Conservation (phyloP, 1,140 invertebrate species). For the Drosophila lacertosa region DNA sequence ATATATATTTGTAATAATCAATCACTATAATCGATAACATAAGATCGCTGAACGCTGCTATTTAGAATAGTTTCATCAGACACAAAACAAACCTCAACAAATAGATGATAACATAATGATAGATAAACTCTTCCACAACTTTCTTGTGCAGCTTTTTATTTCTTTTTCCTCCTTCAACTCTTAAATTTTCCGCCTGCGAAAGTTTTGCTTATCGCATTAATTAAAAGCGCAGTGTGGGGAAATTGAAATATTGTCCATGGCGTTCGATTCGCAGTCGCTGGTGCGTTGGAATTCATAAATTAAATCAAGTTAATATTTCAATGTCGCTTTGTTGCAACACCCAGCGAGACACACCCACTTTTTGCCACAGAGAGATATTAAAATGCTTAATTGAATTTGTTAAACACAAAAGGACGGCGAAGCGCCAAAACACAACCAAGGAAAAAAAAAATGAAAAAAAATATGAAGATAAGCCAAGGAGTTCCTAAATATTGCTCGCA, state of each 20-base stretch:
- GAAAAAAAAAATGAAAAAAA: no score
- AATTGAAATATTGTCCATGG: slow-evolving; percentile 24
- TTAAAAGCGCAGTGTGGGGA: slow-evolving; percentile 16
- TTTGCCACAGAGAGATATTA: slow-evolving; percentile 68
- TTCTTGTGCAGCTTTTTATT: background rate
- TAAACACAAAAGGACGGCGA: slow-evolving; percentile 52
- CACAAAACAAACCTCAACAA: no score
- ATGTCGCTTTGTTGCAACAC: slow-evolving; percentile 55
- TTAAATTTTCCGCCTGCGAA: background rate
- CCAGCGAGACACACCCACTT: slow-evolving; percentile 68
- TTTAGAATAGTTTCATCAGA: no score
- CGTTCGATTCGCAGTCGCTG: no score
- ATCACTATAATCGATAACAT: no score
- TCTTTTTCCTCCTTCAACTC: no score
- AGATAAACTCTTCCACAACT: no score
- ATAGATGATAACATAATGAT: no score
- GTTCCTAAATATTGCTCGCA: slow-evolving; percentile 13
- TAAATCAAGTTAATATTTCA: slow-evolving; percentile 83
- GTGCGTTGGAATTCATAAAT: slow-evolving; percentile 70
- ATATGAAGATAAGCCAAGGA: slow-evolving; percentile 43
- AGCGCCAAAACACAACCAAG: slow-evolving; percentile 10
- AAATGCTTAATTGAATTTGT: slow-evolving; percentile 83
- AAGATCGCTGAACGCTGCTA: no score
- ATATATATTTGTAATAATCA: no score
- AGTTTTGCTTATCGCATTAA: slow-evolving; percentile 16